Evolutionary conservation across 2,888 invertebrate genomes (phyloP), one percentile per base, ranked within the genome.

Genomic region (Dilophus febrilis): DNA sequence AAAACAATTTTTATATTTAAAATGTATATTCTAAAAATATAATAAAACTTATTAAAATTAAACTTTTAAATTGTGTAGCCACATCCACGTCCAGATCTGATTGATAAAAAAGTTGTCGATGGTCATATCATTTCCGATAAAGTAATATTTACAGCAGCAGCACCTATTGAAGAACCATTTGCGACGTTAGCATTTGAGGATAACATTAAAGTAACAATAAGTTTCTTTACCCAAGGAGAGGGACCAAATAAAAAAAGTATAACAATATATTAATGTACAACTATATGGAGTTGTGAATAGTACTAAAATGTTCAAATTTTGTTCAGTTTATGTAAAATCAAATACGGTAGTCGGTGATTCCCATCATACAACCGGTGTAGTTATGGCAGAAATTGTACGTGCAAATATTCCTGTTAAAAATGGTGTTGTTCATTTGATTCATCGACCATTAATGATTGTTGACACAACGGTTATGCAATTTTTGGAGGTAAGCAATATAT

Each of bases 331-430:
- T 59, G 84, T 86, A 13, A 82, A 84, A 58, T 87, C 86, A 17
- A 82, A 87, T 57, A 88, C 86, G 2, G 65, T 81, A 31, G 65
- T 79, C 32, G 83, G 83, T 3, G 85, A 86, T 53, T 65, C 73
- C 3, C 76, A 73, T 48, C 86, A 88, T 58, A 71, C 77, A 12
- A 72, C 76, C 39, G 90, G 90, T 10, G 84, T 85, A 3, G 90
- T 91, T 2, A 62, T 88, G 46, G 84, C 88, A 2, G 84, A 87
- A 60, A 84, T 92, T 45, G 78, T 88, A 8, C 75, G 79, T 55
- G 82, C 82, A 27, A 91, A 92, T 60, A 90, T 92, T 48, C 90
- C 91, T 0, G 86, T 91, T 22, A 77, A 76, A 54, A 92, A 91
- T 53, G 91, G 92, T 27, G 90, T 92, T 1, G 78, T 92, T 4